Evolutionary conservation across 2,888 invertebrate genomes (phyloP), one percentile per base, ranked within the genome.

Genomic region (Miltochrista miniata): DNA sequence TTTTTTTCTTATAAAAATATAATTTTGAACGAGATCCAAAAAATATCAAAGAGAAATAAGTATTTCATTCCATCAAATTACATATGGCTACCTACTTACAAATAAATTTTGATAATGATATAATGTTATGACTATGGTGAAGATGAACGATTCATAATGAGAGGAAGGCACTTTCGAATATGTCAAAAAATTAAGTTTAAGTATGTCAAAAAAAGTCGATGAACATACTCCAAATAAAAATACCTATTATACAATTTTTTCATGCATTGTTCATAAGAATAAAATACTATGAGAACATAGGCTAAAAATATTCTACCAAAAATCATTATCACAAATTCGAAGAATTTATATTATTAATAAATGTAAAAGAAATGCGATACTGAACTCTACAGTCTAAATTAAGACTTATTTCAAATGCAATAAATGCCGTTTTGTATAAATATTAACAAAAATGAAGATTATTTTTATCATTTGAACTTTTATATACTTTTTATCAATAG

Each of bases 11-110:
- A 69, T 68, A 75, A 72, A 73, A 78, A 75, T 72, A 79, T 68
- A 85, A 83, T 85, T 85, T 84, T 81, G 83, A 81, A 74, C 82
- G 86, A 87, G 85, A 85, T 87, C 85, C 81, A 75, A 83, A 82
- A 54, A 62, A 68, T 75, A 72, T 76, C 56, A 67, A 74, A 77
- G 73, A 53, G 64, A 63, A 72, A 73, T 81, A 84, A 70, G 57
- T 68, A 61, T 51, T 68, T 70, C 64, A 72, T 56, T 55, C 76
- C 72, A 74, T 77, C 71, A 61, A 81, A 80, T 82, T 76, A 79
- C 70, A 77, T 77, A 79, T 61, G 72, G 64, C 73, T 80, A 77
- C 72, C 85, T 84, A 87, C 85, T 87, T 86, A 86, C 60, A 79
- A 79, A 73, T 83, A 83, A 59, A 64, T 59, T 70, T 67, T 61